Evolutionary conservation across 1,140 invertebrate species (phyloP), one percentile per base, ranked within the genome.

Genomic region (Calephelis virginiensis): DNA sequence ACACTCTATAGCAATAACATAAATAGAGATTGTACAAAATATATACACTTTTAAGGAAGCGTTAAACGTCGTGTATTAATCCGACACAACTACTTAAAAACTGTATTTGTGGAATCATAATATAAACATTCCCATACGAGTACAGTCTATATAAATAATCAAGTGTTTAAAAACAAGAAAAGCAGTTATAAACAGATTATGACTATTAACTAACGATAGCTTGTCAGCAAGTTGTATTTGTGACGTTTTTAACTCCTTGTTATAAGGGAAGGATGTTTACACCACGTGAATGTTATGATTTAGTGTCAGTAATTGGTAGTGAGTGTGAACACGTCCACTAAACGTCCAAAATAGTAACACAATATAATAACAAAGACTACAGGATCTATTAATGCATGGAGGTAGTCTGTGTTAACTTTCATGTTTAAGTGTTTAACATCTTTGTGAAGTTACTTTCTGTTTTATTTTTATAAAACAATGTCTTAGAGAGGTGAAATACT

Each of bases 221-320:
- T 81, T 90, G 86, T 90, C 87, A 90, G 81, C 86, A 80, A 77
- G 75, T 76, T 72, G 75, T 80, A 82, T 87, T 86, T 84, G 79
- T 81, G 61, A 73, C 68, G 79, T 87, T 83, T 83, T 83, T 81
- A 77, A 78, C 49, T 71, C 38, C 50, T 53, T 53, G 50, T 53
- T 61, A 68, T 71, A 70, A 63, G 70, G 80, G 69, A 77, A 88
- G 88, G 88, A 90, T 88, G 85, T 89, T 88, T 86, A 86, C 75
- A 72, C 77, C 76, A 82, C 75, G 83, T 86, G 79, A 79, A 83
- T 83, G 82, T 78, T 83, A 88, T 90, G 85, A 89, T 87, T 86
- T 88, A 88, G 81, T 87, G 87, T 82, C 80, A 86, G 83, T 87
- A 85, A 90, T 89, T 88, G 83, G 76, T 80, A 86, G 81, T 83